These are phyloP conservation scores for Maconellicoccus hirsutus DNA, from an alignment of 1,140 invertebrate genomes.

Conservation along the genomic window DNA sequence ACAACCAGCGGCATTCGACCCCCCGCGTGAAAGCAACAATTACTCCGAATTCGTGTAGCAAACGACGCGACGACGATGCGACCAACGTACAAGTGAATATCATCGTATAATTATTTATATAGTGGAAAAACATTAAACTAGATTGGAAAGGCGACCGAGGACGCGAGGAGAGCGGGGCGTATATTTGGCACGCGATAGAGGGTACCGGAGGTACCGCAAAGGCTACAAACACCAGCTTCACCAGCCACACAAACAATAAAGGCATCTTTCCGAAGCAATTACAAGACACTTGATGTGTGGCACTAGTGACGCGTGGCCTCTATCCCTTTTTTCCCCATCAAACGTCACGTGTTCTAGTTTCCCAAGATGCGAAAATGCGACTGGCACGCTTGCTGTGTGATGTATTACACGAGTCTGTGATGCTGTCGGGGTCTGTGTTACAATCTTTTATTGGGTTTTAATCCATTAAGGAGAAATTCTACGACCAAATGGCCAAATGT, in stretches of 20 bases:
- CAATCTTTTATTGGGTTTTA: constrained; percentile 4
- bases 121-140: constrained; percentile 2
- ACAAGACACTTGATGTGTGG: constrained; percentile 14
- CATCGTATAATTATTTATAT: not conserved
- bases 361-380: not conserved
- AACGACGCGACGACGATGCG: not conserved
- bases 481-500: not conserved
- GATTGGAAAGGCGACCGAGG: not conserved
- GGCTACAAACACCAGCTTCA: not conserved
- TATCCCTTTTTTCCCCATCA: constrained; percentile 4
- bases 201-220: not conserved
- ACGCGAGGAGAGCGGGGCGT: not conserved
- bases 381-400: constrained; percentile 10
- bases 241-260: not conserved
- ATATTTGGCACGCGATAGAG: not conserved
- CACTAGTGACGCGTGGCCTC: constrained; percentile 17
- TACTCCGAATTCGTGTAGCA: not conserved
- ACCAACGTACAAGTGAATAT: not conserved
- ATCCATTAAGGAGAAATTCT: not conserved
- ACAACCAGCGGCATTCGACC: not conserved
- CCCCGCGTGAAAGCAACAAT: not conserved
- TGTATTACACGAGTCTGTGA: not conserved
- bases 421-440: not conserved
- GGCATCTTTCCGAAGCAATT: constrained; percentile 17
- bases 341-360: constrained; percentile 10